Conservation (phyloP, 2,888 invertebrate species). For the Theodoxus fluviatilis region DNA sequence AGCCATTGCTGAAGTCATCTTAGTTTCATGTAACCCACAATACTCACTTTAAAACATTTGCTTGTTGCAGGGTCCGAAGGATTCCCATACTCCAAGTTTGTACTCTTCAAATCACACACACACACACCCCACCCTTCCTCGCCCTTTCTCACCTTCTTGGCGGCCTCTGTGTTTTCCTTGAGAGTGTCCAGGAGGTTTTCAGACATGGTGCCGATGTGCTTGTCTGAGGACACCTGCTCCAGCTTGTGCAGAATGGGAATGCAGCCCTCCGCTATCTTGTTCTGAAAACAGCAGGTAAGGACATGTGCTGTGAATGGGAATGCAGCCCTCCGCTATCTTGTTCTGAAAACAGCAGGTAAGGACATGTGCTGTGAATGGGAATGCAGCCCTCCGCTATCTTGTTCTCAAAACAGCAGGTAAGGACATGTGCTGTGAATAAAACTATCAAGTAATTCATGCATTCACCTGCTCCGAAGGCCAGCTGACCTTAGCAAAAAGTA, state of each 20-base stretch:
- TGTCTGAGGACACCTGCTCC: slow-evolving; percentile 94
- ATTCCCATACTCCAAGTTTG: too few species aligned
- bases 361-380: slow-evolving; percentile 79
- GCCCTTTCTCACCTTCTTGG: slow-evolving; percentile 63
- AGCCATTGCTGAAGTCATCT: too few species aligned
- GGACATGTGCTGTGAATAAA: too few species aligned
- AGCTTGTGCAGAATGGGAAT: slow-evolving; percentile 94
- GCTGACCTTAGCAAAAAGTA: too few species aligned
- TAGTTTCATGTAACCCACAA: too few species aligned
- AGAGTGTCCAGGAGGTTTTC: slow-evolving; percentile 84
- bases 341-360: slow-evolving; percentile 30
- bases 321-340: slow-evolving; percentile 81
- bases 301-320: slow-evolving; percentile 84
- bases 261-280: slow-evolving; percentile 79
- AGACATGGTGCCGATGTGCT: slow-evolving; percentile 94
- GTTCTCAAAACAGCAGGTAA: slow-evolving; percentile 36
- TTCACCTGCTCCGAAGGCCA: too few species aligned
- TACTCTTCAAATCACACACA: too few species aligned
- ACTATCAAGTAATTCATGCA: too few species aligned
- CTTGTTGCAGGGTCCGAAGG: too few species aligned
- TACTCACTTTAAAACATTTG: too few species aligned
- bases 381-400: slow-evolving; percentile 84
- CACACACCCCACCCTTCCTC: too few species aligned
- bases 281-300: slow-evolving; percentile 29
- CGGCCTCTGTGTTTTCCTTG: slow-evolving; percentile 67